These are phyloP conservation scores for Lasiurus borealis DNA, from an alignment of 2,113 vertebrate genomes.

Conservation along the genomic window DNA sequence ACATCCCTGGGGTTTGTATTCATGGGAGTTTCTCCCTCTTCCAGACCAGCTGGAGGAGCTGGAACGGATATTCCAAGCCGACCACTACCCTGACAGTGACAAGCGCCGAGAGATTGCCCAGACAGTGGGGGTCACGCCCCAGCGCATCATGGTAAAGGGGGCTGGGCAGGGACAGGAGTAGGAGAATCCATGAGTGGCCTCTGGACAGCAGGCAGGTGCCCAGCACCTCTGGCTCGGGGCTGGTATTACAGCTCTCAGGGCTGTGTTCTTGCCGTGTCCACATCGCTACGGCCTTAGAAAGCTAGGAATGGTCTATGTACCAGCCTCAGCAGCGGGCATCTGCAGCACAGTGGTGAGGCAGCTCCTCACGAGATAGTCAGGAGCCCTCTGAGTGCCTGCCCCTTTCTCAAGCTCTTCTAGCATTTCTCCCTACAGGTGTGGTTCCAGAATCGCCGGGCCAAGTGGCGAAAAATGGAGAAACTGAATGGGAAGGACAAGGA, in stretches of 20 bases:
- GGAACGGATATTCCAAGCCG: slow-evolving; percentile 93
- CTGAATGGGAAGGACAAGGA: slow-evolving; percentile 83
- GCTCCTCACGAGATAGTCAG: accelerated
- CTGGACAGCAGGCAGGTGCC: no score
- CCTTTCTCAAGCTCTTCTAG: background rate
- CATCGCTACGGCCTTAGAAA: accelerated
- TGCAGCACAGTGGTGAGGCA: background rate
- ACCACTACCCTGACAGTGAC: slow-evolving; percentile 96
- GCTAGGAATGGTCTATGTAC: background rate
- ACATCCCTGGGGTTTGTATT: background rate
- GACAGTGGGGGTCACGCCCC: slow-evolving; percentile 93
- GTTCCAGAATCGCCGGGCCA: slow-evolving; percentile 98
- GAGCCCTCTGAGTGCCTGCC: background rate
- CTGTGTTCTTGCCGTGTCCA: background rate
- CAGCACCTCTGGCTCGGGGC: background rate
- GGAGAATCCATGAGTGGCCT: background rate
- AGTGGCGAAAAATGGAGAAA: slow-evolving; percentile 93
- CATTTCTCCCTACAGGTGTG: slow-evolving; percentile 90
- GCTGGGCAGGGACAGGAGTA: accelerated
- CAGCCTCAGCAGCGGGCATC: background rate
- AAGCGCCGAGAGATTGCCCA: slow-evolving; percentile 93
- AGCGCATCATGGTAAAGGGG: slow-evolving; percentile 93
- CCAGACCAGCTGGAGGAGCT: slow-evolving; percentile 95
- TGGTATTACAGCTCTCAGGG: background rate
- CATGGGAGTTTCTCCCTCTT: background rate